Conservation (phyloP, 2,888 invertebrate species). For the Ochropacha duplaris region DNA sequence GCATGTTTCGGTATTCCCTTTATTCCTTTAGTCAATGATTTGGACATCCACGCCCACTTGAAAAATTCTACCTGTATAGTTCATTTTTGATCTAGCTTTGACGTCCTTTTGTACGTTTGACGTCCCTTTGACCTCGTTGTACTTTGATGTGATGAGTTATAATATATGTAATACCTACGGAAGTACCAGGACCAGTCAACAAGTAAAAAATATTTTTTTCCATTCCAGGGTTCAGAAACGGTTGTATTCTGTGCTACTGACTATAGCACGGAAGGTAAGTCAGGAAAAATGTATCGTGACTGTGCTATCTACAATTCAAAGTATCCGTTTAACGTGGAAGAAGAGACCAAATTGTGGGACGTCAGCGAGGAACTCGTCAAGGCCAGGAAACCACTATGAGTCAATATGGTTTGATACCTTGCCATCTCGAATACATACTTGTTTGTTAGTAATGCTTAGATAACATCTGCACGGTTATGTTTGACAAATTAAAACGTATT, state of each 20-base stretch:
- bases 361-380: slow-evolving; percentile 83
- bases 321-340: slow-evolving; percentile 83
- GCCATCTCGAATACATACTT: slow-evolving; percentile 4
- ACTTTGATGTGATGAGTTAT: too few relatives aligned
- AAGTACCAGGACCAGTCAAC: too few relatives aligned
- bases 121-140: too few relatives aligned
- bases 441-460: not conserved
- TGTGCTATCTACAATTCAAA: slow-evolving; percentile 85
- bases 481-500: not conserved
- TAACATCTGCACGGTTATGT: not conserved
- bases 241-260: slow-evolving; percentile 90
- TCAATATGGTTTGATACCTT: slow-evolving; percentile 15
- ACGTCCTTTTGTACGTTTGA: too few relatives aligned
- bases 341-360: slow-evolving; percentile 87
- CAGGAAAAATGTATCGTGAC: slow-evolving; percentile 90
- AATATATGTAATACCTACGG: too few relatives aligned
- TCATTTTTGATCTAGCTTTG: too few relatives aligned
- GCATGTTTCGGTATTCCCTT: too few relatives aligned
- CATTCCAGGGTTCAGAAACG: slow-evolving; percentile 91
- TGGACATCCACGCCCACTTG: too few relatives aligned
- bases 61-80: too few relatives aligned
- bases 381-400: slow-evolving; percentile 63
- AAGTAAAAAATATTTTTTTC: too few relatives aligned
- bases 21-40: too few relatives aligned
- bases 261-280: slow-evolving; percentile 79